These are phyloP conservation scores for Strigamia crassipes DNA, from an alignment of 2,888 invertebrate genomes.

Conservation along the genomic window DNA sequence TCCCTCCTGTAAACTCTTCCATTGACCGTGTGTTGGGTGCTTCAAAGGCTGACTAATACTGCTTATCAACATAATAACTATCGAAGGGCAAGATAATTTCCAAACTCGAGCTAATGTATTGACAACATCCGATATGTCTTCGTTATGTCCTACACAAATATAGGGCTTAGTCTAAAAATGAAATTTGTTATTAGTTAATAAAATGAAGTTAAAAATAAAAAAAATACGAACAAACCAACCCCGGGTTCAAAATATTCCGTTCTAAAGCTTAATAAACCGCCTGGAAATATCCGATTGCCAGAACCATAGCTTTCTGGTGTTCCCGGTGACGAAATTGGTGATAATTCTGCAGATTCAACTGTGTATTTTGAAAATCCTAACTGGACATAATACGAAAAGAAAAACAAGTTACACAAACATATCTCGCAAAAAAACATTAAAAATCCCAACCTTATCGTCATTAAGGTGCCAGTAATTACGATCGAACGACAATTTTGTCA, in stretches of 20 bases:
- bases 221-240: neutral
- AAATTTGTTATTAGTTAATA: neutral
- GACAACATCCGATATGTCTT: slow-evolving; percentile 51
- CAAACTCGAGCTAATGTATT: slow-evolving; percentile 51
- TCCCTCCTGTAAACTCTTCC: slow-evolving; percentile 52
- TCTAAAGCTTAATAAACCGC: slow-evolving; percentile 1
- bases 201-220: neutral
- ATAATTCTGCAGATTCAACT: neutral
- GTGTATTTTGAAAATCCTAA: slow-evolving; percentile 2
- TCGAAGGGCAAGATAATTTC: slow-evolving; percentile 52
- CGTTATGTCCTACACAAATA: slow-evolving; percentile 51
- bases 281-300: neutral
- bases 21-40: slow-evolving; percentile 51
- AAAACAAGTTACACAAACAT: neutral
- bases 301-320: neutral
- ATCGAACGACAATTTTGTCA: slow-evolving; percentile 3
- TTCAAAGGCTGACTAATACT: slow-evolving; percentile 51
- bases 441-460: neutral
- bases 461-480: slow-evolving; percentile 9
- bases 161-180: slow-evolving; percentile 52
- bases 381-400: neutral
- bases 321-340: neutral
- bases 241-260: neutral
- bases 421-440: neutral
- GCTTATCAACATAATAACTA: slow-evolving; percentile 52